Percentiles rank a stretch among this genome's conserved stretches.
Evolutionary conservation across 2,113 vertebrate genomes (phyloP).

Genomic region (Nyctibius bracteatus): DNA sequence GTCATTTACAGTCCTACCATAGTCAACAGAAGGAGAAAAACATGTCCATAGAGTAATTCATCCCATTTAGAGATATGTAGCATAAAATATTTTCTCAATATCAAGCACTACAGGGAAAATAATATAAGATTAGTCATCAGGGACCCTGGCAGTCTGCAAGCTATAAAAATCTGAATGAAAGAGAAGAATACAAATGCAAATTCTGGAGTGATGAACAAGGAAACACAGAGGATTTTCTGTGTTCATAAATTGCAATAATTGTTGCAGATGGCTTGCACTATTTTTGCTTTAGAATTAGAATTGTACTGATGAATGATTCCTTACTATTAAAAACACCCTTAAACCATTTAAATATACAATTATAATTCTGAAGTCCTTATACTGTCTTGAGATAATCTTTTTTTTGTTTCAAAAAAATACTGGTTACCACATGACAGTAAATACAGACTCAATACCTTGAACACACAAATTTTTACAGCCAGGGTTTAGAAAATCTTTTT

Average conservation of each 20-base stretch:
- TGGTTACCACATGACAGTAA: neutral
- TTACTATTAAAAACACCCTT: neutral
- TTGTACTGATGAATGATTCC: neutral
- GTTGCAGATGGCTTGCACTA: slow-evolving; percentile 10
- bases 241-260: slow-evolving; percentile 27
- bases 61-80: neutral
- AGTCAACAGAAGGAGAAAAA: neutral
- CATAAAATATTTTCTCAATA: neutral
- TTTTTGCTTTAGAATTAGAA: neutral
- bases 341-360: neutral
- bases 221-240: slow-evolving; percentile 16
- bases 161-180: slow-evolving; percentile 29
- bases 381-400: neutral
- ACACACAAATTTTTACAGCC: neutral
- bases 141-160: neutral
- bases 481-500: neutral
- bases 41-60: neutral
- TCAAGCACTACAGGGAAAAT: neutral
- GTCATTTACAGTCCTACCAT: neutral
- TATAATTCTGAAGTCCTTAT: neutral
- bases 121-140: neutral
- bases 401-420: neutral
- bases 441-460: neutral
- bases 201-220: neutral
- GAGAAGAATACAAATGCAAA: slow-evolving; percentile 24